These are phyloP conservation scores for Anthophora plumipes DNA, from an alignment of 2,888 invertebrate species.

Conservation along the genomic window DNA sequence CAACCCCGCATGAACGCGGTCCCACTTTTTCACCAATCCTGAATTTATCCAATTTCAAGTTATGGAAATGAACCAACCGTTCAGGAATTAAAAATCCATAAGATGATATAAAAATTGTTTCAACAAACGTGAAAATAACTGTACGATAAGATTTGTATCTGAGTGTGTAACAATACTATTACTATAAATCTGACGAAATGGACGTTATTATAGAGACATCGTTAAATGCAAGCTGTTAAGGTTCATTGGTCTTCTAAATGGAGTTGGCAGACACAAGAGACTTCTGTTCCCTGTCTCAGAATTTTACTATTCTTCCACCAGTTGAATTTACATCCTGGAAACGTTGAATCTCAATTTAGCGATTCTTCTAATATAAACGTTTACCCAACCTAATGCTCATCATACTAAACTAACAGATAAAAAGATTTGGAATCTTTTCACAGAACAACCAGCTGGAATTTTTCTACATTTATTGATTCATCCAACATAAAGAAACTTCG, in stretches of 20 bases:
- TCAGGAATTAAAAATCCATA: neutral
- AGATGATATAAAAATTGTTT: neutral
- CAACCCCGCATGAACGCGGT: neutral
- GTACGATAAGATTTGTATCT: no score
- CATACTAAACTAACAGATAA: no score
- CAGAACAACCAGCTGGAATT: neutral
- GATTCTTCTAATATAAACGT: neutral
- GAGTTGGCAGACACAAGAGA: constrained; percentile 37
- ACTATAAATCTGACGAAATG: constrained; percentile 5
- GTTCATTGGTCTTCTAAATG: constrained; percentile 21
- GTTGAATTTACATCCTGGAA: constrained; percentile 14
- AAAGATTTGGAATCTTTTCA: neutral
- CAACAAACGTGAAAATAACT: no score
- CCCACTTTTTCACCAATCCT: neutral
- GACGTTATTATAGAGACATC: neutral
- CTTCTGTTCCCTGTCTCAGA: constrained; percentile 15
- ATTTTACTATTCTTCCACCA: constrained; percentile 5
- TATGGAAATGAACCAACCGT: neutral
- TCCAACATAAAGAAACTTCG: no score
- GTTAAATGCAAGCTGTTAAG: constrained; percentile 31
- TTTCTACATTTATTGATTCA: neutral
- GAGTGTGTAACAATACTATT: neutral
- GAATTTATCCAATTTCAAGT: constrained; percentile 7
- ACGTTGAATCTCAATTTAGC: constrained; percentile 27
- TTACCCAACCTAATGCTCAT: neutral